phyloP scores from a whole-genome alignment of 2,113 vertebrate species.

The Okapia johnstoni region DNA sequence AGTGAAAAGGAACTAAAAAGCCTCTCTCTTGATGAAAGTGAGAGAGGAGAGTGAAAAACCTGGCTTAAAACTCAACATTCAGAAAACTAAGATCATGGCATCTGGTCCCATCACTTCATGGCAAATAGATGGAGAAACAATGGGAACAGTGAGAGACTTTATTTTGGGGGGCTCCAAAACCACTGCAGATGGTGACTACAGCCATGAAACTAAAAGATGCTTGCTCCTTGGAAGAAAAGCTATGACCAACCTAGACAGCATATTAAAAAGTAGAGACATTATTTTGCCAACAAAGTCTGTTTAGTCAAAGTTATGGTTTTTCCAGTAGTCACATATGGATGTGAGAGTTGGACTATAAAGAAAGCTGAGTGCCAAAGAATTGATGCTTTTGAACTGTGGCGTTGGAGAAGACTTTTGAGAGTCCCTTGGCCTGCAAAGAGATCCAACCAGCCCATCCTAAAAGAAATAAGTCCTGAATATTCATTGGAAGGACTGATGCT shows the following conservation, averaged over 20 bases:
- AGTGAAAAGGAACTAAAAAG: neutral
- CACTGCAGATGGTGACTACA: neutral
- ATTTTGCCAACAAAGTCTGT: neutral
- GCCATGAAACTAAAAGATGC: neutral
- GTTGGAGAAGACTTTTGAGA: neutral
- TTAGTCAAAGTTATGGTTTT: neutral
- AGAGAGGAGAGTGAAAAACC: neutral
- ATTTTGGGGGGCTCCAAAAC: neutral
- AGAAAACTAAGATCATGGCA: neutral
- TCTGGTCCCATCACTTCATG: neutral
- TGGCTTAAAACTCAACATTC: neutral
- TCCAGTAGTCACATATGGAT: neutral
- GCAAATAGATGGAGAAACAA: neutral
- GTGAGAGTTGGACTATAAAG: neutral
- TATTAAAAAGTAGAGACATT: neutral
- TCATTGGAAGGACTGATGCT: neutral
- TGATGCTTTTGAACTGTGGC: neutral
- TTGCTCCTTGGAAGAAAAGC: neutral
- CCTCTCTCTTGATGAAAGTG: neutral
- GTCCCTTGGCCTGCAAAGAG: neutral
- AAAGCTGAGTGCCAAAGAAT: neutral
- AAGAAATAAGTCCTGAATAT: neutral
- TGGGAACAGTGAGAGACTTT: neutral
- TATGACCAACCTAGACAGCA: neutral
- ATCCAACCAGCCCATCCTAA: neutral